Conservation (phyloP, 1,140 invertebrate genomes). For the Drosophila dunni region DNA sequence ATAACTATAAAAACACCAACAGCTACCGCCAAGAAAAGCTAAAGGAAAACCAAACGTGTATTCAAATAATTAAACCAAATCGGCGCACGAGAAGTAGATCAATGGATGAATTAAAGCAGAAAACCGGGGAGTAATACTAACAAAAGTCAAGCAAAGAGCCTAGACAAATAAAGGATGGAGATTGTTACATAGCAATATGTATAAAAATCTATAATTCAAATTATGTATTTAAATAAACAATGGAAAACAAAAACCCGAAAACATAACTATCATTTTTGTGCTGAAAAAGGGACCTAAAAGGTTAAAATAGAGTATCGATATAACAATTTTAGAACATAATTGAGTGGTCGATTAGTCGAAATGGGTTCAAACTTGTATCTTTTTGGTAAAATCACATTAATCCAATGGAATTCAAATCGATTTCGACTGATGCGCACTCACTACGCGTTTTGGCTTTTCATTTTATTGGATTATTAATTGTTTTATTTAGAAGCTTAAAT, state of each 20-base stretch:
- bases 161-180: constrained; percentile 68
- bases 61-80: background rate
- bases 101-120: constrained; percentile 18
- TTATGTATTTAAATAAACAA: constrained; percentile 81
- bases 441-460: constrained; percentile 34
- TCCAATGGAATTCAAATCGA: constrained; percentile 4
- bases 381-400: background rate
- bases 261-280: background rate
- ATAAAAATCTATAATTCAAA: constrained; percentile 78
- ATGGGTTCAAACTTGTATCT: constrained; percentile 16
- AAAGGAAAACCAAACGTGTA: constrained; percentile 19
- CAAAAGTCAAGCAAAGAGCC: constrained; percentile 45
- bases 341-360: constrained; percentile 18
- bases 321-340: background rate
- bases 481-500: constrained; percentile 83
- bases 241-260: constrained; percentile 53
- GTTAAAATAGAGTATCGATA: background rate
- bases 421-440: constrained; percentile 22
- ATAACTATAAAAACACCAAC: constrained; percentile 31
- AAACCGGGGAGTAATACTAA: constrained; percentile 33
- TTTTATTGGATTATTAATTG: constrained; percentile 80
- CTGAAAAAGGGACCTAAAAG: background rate
- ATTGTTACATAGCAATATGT: constrained; percentile 64
- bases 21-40: constrained; percentile 42
- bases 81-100: constrained; percentile 10